A percentile compares a stretch with the other conserved stretches of the same genome.
These are phyloP conservation scores for Belgica antarctica DNA, from an alignment of 2,888 invertebrate genomes.

Conservation along the genomic window DNA sequence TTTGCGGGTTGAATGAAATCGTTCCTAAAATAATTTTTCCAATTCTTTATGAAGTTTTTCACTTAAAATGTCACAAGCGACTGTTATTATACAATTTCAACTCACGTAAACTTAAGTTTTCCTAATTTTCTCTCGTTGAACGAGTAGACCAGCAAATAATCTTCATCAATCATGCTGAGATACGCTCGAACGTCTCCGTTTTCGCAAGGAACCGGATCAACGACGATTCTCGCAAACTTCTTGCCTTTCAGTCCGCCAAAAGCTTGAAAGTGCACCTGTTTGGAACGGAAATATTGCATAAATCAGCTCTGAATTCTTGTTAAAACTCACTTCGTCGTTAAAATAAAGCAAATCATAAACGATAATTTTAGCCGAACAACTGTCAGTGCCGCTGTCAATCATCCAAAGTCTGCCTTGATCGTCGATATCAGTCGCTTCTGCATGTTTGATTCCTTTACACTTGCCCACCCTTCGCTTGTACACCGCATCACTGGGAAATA, in stretches of 20 bases:
- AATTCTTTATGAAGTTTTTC: constrained; percentile 20
- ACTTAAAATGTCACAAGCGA: background rate
- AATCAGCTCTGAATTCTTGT: background rate
- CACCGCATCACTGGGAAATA: constrained; percentile 45
- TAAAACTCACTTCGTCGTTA: constrained; percentile 45
- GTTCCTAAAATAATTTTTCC: constrained; percentile 21
- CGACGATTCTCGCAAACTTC: constrained; percentile 44
- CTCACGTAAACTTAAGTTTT: constrained; percentile 43
- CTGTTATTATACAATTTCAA: background rate
- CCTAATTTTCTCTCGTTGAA: constrained; percentile 44
- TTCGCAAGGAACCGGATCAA: constrained; percentile 45
- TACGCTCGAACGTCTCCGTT: constrained; percentile 44
- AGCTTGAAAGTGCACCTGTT: constrained; percentile 43
- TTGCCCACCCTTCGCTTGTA: constrained; percentile 29
- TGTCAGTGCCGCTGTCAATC: constrained; percentile 46
- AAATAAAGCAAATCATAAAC: constrained; percentile 45
- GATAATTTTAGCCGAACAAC: constrained; percentile 46
- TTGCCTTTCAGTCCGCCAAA: constrained; percentile 35
- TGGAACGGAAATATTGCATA: constrained; percentile 38
- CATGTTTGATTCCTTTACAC: constrained; percentile 46
- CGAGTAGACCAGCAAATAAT: constrained; percentile 45
- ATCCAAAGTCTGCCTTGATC: constrained; percentile 46
- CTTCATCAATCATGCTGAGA: constrained; percentile 45
- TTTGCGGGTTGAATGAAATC: constrained; percentile 35
- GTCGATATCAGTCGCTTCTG: constrained; percentile 46